phyloP scores from a whole-genome alignment of 2,113 vertebrate species.

The Nipponia nippon region DNA sequence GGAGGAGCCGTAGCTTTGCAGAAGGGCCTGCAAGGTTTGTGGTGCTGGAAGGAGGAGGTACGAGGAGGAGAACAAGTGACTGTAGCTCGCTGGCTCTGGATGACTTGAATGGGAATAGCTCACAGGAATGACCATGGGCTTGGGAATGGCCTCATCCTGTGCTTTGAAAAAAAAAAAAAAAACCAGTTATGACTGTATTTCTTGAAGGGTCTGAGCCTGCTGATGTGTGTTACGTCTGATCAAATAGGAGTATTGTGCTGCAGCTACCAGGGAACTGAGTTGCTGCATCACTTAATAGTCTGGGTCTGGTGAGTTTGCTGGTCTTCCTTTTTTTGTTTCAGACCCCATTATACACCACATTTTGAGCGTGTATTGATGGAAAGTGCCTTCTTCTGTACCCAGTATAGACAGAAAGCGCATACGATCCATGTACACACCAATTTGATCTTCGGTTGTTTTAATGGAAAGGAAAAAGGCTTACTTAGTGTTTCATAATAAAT shows the following conservation, averaged over 20 bases:
- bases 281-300: not conserved
- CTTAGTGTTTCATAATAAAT: not conserved
- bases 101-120: not conserved
- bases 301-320: not conserved
- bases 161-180: not conserved
- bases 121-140: fast-evolving
- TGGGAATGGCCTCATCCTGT: not conserved
- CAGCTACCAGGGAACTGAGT: not conserved
- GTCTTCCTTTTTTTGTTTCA: not conserved
- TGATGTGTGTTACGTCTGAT: not conserved
- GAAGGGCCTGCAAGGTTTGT: not conserved
- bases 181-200: not conserved
- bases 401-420: not conserved
- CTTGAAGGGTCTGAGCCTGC: not conserved
- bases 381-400: not conserved
- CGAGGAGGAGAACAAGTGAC: fast-evolving
- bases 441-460: not conserved
- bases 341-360: too few species aligned
- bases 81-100: not conserved
- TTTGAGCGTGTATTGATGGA: not conserved
- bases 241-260: not conserved
- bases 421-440: fast-evolving
- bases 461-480: not conserved
- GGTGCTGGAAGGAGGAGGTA: not conserved
- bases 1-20: not conserved